phyloP scores from a whole-genome alignment of 2,113 vertebrate genomes.

The Mellivora capensis region DNA sequence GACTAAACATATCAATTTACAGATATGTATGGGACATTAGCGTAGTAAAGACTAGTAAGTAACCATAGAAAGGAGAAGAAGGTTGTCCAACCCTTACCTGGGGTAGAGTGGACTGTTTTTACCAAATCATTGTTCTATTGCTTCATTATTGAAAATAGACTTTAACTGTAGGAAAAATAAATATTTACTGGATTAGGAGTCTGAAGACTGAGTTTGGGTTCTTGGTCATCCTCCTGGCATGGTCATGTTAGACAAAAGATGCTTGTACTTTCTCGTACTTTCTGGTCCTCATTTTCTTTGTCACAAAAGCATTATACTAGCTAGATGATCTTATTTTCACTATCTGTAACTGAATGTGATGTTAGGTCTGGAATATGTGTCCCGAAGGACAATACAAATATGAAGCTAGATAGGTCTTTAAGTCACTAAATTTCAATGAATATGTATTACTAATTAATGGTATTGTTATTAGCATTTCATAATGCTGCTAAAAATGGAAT shows the following conservation, averaged over 20 bases:
- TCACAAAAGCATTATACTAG: not conserved
- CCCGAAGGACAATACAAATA: slow-evolving; percentile 60
- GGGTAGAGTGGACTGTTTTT: not conserved
- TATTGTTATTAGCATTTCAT: slow-evolving; percentile 61
- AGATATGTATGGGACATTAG: not conserved
- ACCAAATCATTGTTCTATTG: not conserved
- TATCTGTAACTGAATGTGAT: not conserved
- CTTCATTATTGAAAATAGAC: not conserved
- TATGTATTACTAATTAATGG: slow-evolving; percentile 65
- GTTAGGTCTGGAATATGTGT: slow-evolving; percentile 27
- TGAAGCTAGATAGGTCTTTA: slow-evolving; percentile 22
- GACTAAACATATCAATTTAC: slow-evolving; percentile 8
- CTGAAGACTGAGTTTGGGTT: not conserved
- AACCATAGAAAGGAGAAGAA: not conserved
- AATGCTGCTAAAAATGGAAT: slow-evolving; percentile 41
- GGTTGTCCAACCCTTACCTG: not conserved
- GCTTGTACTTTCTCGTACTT: not conserved
- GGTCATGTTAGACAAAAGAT: not conserved
- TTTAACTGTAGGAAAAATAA: slow-evolving; percentile 13
- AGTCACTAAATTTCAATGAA: slow-evolving; percentile 69
- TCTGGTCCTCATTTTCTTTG: not conserved
- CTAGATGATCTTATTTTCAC: not conserved
- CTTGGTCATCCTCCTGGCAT: not conserved
- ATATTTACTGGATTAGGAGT: not conserved
- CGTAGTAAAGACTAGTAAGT: not conserved